phyloP scores from a whole-genome alignment of 2,797 vertebrate species.

The Tarsius wallacei region DNA sequence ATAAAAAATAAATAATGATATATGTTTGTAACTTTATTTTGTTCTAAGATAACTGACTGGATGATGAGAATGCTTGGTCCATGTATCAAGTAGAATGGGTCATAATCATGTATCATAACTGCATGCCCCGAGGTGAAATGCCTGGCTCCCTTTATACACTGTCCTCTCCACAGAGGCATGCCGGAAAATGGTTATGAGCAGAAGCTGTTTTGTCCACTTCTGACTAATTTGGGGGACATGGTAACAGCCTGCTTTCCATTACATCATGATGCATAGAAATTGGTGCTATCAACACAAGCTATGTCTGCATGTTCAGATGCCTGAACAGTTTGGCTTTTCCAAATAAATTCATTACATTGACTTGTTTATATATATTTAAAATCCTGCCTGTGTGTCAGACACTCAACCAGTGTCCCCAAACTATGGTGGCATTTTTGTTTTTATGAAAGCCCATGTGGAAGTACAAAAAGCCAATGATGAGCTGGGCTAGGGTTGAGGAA shows the following conservation, averaged over 20 bases:
- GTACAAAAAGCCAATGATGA: background rate
- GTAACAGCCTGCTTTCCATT: background rate
- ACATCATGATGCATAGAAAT: background rate
- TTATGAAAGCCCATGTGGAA: background rate
- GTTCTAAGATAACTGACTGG: background rate
- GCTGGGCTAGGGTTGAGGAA: background rate
- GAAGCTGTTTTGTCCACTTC: background rate
- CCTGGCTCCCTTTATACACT: no score
- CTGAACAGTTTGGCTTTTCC: background rate
- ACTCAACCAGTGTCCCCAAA: background rate
- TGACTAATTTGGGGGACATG: background rate
- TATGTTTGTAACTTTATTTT: background rate
- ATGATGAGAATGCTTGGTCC: background rate
- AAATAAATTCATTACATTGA: background rate
- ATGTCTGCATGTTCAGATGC: background rate
- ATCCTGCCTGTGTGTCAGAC: rapidly evolving
- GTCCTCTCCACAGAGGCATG: background rate
- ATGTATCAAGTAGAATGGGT: background rate
- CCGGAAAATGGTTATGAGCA: background rate
- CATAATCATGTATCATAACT: no score
- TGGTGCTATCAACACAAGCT: background rate
- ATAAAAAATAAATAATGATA: background rate
- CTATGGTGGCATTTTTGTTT: background rate
- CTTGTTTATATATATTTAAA: background rate
- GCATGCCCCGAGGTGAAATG: background rate